Evolutionary conservation across 30 jellyfish, hydroid and myxozoan species (phyloP).

Genomic region (Cassiopea andromeda): DNA sequence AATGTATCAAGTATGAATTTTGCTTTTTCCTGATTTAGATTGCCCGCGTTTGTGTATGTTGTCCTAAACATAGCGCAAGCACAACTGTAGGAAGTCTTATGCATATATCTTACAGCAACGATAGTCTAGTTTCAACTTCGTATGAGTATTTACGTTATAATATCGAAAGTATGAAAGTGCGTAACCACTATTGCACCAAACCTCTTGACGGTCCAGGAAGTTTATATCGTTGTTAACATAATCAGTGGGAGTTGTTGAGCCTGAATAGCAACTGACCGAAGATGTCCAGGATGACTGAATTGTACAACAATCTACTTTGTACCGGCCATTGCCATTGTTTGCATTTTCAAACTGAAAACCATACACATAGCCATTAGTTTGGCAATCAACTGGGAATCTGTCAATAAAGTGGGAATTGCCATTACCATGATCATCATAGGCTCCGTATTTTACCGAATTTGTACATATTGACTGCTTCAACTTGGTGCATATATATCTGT

Average conservation of each 20-base stretch:
- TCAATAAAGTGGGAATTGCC: background rate
- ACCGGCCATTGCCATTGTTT: background rate
- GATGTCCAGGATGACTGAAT: background rate
- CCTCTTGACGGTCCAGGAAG: slow-evolving; percentile 8
- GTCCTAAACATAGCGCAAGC: too few species aligned
- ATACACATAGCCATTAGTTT: background rate
- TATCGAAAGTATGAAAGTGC: slow-evolving; percentile 1
- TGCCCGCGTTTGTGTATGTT: too few species aligned
- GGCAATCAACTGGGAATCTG: slow-evolving; percentile 3
- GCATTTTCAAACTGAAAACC: background rate
- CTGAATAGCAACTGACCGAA: background rate
- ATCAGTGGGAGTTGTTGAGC: background rate
- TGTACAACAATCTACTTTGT: background rate
- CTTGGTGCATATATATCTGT: background rate
- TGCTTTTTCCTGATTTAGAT: too few species aligned
- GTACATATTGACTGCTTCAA: background rate
- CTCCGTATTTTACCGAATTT: background rate
- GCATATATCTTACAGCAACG: slow-evolving; percentile 12
- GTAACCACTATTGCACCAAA: background rate
- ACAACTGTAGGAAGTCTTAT: background rate
- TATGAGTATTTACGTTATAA: background rate
- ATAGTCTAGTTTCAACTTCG: background rate
- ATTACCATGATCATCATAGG: slow-evolving; percentile 12
- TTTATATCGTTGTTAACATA: background rate
- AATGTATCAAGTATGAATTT: too few species aligned